Conservation (phyloP, 2,797 vertebrate species). For the Diplodus sargus region DNA sequence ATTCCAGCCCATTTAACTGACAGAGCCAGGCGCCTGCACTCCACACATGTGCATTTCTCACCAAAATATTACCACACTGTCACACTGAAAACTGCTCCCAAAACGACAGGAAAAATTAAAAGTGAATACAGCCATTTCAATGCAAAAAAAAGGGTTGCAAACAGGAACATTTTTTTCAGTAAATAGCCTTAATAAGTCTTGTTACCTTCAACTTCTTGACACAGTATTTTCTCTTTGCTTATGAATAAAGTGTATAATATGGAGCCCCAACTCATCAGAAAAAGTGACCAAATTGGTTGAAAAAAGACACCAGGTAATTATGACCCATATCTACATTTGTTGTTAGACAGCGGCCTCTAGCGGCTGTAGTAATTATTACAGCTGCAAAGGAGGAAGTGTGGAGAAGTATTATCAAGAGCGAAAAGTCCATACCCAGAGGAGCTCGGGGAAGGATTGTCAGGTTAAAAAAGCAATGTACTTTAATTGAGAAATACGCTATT, state of each 20-base stretch:
- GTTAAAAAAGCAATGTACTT: too few species aligned
- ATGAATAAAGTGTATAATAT: conserved; percentile 3
- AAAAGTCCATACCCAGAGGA: too few species aligned
- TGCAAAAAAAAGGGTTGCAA: neutral
- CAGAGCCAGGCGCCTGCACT: conserved; percentile 16
- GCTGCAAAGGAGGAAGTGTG: too few species aligned
- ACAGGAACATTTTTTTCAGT: conserved; percentile 4
- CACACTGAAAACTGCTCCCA: conserved; percentile 8
- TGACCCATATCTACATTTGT: too few species aligned
- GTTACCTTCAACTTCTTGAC: neutral
- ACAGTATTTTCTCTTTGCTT: neutral
- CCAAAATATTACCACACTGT: conserved; percentile 21
- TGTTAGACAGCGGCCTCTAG: too few species aligned
- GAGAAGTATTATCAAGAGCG: too few species aligned
- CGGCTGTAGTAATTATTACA: too few species aligned
- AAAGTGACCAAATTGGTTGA: too few species aligned
- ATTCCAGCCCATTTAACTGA: conserved; percentile 66
- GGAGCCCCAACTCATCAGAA: too few species aligned
- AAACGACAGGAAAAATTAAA: neutral
- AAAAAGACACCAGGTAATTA: too few species aligned
- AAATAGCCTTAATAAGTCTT: conserved; percentile 8
- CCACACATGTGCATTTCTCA: conserved; percentile 24
- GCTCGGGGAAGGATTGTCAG: too few species aligned
- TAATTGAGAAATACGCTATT: too few species aligned
- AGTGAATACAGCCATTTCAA: conserved; percentile 14